Evolutionary conservation across 2,797 vertebrate species (phyloP), one percentile per base, ranked within the genome.

Genomic region (Picus viridis): DNA sequence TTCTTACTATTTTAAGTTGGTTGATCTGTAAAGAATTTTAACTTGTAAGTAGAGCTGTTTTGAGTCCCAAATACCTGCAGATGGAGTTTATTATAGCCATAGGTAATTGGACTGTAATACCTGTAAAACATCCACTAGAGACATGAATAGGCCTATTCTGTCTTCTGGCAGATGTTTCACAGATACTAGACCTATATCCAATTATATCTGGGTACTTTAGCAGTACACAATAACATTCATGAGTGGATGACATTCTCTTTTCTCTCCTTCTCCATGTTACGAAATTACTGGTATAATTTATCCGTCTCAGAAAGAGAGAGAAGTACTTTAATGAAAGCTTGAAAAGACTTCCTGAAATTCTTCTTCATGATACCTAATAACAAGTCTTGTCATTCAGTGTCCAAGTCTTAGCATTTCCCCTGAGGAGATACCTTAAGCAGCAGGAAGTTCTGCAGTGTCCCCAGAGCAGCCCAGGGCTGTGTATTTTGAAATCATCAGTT

Each of bases 91-190:
- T 83, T 78, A 39, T 24, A 72, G 49, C 53, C 27, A 61, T 63
- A 72, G n/a, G 30, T 92, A 91, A 85, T 43, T 77, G 62, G 43
- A 67, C 59, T 88, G 74, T 8, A 43, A 65, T 77, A 59, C 57
- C 65, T 74, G 62, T 74, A 75, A 87, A 90, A 47, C 26, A 88
- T 65, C 45, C 77, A 14, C 75, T 58, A 41, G 59, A 77, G 72
- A 78, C 10, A 54, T 70, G 72, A 92, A 78, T 29, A 64, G 72
- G 19, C 47, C 39, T 6, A 24, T 83, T 90, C 67, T 88, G 16
- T 88, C 58, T 87, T 88, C 75, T 67, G 79, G 84, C 67, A 85
- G 72, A 63, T 85, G 61, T 83, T 94, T 77, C 83, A 61, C 27
- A 45, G 78, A 32, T 93, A 75, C 69, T 75, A 41, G 36, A 59